A percentile compares a stretch with the other conserved stretches of the same genome.
Evolutionary conservation across 1,140 invertebrate species (phyloP).

Genomic region (Drosophila melanogaster): DNA sequence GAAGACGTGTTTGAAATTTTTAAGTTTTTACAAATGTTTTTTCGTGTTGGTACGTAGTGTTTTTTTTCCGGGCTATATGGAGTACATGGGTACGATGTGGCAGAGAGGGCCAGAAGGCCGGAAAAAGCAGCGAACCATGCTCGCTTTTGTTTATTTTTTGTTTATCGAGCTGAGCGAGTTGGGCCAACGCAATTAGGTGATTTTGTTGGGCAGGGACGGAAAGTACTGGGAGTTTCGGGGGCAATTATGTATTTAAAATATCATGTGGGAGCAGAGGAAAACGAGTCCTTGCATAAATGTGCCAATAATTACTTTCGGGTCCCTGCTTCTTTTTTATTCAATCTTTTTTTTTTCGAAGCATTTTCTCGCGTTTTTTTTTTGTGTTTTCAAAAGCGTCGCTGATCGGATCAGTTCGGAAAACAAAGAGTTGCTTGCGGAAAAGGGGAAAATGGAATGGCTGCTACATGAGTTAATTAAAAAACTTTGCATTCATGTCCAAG

Average conservation of each 20-base stretch:
- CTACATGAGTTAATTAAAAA: constrained; percentile 78
- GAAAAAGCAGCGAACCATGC: constrained; percentile 52
- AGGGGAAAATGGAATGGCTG: constrained; percentile 13
- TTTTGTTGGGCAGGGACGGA: constrained; percentile 3
- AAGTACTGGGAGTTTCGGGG: constrained; percentile 18
- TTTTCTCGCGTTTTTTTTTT: constrained; percentile 31
- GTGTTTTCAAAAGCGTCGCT: constrained; percentile 26
- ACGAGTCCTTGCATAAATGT: constrained; percentile 78
- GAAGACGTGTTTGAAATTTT: constrained; percentile 83
- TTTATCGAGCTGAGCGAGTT: constrained; percentile 49
- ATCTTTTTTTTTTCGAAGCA: constrained; percentile 8
- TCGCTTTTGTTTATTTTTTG: constrained; percentile 54
- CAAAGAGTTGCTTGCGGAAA: constrained; percentile 14
- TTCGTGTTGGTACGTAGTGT: constrained; percentile 22
- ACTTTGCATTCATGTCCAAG: constrained; percentile 55
- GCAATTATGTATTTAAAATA: constrained; percentile 80
- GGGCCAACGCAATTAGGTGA: constrained; percentile 68
- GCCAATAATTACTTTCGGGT: constrained; percentile 79
- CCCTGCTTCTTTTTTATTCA: constrained; percentile 55
- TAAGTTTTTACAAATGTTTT: constrained; percentile 83
- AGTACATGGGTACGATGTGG: constrained; percentile 9
- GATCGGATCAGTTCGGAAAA: constrained; percentile 69
- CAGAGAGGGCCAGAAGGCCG: constrained; percentile 24
- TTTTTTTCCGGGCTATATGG: background rate
- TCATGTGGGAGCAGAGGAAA: constrained; percentile 50